phyloP scores from a whole-genome alignment of 2,888 invertebrate genomes.

The Hypolimnas misippus region DNA sequence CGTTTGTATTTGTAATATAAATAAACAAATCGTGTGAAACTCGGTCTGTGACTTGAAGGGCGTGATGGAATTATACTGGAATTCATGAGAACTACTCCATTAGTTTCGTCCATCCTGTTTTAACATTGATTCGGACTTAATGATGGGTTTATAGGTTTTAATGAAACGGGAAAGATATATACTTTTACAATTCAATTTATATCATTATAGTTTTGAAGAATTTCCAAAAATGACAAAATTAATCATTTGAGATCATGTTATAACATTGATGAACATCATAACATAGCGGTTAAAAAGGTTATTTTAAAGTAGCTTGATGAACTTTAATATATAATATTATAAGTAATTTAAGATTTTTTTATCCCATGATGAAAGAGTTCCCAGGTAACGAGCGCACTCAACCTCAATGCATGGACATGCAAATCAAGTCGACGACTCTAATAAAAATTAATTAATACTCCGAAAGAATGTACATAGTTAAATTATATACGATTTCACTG shows the following conservation, averaged over 20 bases:
- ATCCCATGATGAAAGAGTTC: too few relatives aligned
- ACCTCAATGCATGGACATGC: neutral
- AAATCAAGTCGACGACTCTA: neutral
- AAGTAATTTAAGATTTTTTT: neutral
- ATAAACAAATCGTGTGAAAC: conserved; percentile 76
- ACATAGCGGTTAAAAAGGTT: too few relatives aligned
- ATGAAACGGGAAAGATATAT: conserved; percentile 1
- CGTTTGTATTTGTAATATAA: conserved; percentile 67
- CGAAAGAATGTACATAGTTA: neutral
- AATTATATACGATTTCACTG: neutral
- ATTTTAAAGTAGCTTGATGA: too few relatives aligned
- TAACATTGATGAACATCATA: too few relatives aligned
- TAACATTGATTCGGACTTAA: conserved; percentile 37
- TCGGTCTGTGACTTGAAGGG: conserved; percentile 62
- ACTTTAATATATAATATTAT: neutral
- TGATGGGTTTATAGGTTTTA: conserved; percentile 46
- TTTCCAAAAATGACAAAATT: neutral
- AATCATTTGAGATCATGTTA: too few relatives aligned
- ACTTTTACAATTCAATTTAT: neutral
- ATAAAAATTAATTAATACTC: too few relatives aligned
- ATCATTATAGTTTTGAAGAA: neutral
- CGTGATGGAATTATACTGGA: conserved; percentile 67
- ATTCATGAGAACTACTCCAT: conserved; percentile 65
- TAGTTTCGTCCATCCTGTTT: conserved; percentile 53
- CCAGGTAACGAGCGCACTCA: neutral